Conservation (phyloP, 2,797 vertebrate species). For the Tiaroga cobitis region DNA sequence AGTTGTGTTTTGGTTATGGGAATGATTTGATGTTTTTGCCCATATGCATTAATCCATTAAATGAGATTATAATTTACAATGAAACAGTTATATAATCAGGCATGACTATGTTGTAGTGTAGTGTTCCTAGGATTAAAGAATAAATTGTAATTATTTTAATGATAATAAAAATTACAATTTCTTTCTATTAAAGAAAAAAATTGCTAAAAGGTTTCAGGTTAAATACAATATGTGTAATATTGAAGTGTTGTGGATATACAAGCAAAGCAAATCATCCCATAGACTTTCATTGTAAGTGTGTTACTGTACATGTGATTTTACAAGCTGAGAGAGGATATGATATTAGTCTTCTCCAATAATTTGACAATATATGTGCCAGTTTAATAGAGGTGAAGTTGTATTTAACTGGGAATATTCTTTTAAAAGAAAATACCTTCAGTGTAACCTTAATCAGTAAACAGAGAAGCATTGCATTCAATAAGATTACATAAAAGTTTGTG, state of each 20-base stretch:
- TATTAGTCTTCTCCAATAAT: background rate
- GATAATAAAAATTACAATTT: background rate
- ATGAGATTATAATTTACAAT: conserved; percentile 12
- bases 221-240: background rate
- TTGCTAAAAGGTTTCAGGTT: background rate
- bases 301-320: background rate
- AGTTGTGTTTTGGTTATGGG: background rate
- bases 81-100: background rate
- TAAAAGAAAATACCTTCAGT: background rate
- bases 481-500: background rate
- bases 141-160: background rate
- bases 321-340: background rate
- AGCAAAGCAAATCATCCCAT: background rate
- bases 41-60: conserved; percentile 6
- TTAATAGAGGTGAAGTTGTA: background rate
- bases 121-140: background rate
- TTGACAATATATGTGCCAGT: background rate
- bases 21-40: conserved; percentile 15
- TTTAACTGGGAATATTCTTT: background rate
- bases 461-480: background rate
- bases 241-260: background rate
- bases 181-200: background rate
- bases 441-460: background rate
- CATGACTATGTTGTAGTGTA: background rate
- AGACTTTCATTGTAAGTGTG: background rate